These are phyloP conservation scores for Microctonus hyperodae DNA, from an alignment of 2,888 invertebrate species.

Conservation along the genomic window DNA sequence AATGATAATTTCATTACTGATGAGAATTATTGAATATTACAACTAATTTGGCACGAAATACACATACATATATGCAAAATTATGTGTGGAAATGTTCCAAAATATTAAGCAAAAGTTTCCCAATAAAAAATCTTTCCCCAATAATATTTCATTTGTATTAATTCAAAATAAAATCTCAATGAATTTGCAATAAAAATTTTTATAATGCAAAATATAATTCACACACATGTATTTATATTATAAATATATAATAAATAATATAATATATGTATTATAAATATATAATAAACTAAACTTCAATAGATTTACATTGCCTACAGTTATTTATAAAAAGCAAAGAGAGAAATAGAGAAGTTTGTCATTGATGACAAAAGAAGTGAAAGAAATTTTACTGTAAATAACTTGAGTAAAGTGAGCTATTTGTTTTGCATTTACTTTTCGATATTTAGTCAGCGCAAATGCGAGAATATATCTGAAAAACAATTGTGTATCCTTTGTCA, in stretches of 20 bases:
- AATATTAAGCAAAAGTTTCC: background rate
- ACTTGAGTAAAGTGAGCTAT: background rate
- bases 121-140: background rate
- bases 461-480: background rate
- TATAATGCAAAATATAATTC: too few relatives aligned
- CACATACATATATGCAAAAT: too few relatives aligned
- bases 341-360: background rate
- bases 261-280: too few relatives aligned
- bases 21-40: background rate
- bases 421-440: background rate
- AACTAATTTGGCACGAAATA: background rate
- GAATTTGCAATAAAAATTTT: background rate
- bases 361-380: background rate
- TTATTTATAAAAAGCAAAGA: background rate
- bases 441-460: background rate
- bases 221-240: too few relatives aligned
- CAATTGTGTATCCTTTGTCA: conserved; percentile 14
- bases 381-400: background rate
- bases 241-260: too few relatives aligned
- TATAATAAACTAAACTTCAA: too few relatives aligned
- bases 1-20: background rate
- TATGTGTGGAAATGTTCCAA: background rate
- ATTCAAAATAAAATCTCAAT: background rate
- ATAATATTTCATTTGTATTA: background rate
- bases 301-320: background rate